phyloP scores from a whole-genome alignment of 1,140 invertebrate genomes.

The Panagrolaimus sp. region DNA sequence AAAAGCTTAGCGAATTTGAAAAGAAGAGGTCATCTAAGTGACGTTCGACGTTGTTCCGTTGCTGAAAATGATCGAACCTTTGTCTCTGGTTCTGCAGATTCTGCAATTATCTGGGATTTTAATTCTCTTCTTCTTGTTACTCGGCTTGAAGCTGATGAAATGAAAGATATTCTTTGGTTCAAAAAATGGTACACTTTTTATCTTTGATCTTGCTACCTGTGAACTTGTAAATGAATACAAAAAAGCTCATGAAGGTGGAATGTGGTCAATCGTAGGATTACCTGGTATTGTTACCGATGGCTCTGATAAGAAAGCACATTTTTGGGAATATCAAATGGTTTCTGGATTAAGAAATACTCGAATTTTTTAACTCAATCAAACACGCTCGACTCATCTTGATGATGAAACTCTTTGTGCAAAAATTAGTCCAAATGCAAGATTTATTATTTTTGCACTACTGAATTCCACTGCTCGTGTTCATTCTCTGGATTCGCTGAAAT shows the following conservation, averaged over 20 bases:
- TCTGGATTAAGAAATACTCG: no score
- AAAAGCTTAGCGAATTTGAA: conserved; percentile 44
- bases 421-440: conserved; percentile 76
- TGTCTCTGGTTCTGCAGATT: conserved; percentile 50
- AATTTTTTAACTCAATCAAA: neutral
- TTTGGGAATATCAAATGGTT: conserved; percentile 84
- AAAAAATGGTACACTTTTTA: conserved; percentile 76
- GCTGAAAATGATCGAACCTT: conserved; percentile 71
- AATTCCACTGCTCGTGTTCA: conserved; percentile 93
- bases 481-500: conserved; percentile 88
- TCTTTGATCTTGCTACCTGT: conserved; percentile 78
- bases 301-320: conserved; percentile 80
- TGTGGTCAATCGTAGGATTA: conserved; percentile 71
- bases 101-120: conserved; percentile 47
- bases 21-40: conserved; percentile 76
- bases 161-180: conserved; percentile 72
- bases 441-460: conserved; percentile 79
- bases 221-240: conserved; percentile 65
- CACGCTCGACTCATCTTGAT: conserved; percentile 71
- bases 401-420: conserved; percentile 76
- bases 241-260: conserved; percentile 72
- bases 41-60: conserved; percentile 78
- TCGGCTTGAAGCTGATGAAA: conserved; percentile 35
- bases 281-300: conserved; percentile 66
- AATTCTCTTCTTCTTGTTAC: conserved; percentile 35